Conservation (phyloP, 2,113 vertebrate genomes). For the Apodemus speciosus region DNA sequence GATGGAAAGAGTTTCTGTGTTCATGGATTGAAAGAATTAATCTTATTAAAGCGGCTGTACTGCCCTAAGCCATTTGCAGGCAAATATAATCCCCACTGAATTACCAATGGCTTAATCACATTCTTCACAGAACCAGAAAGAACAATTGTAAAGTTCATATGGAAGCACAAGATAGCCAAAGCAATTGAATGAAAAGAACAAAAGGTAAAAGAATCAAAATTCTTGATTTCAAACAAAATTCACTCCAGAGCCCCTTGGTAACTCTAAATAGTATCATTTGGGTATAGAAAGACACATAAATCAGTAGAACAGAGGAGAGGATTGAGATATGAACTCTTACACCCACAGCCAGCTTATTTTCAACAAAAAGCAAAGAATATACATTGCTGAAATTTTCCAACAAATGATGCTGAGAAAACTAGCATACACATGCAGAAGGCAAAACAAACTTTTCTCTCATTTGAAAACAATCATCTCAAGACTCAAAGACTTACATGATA, state of each 20-base stretch:
- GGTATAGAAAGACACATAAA: neutral
- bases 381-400: too few relatives aligned
- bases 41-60: neutral
- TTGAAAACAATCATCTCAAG: neutral
- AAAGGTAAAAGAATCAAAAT: neutral
- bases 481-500: neutral
- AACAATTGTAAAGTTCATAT: neutral
- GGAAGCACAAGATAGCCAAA: neutral
- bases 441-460: neutral
- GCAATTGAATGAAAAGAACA: neutral
- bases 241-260: neutral
- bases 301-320: neutral
- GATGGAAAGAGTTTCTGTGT: conserved; percentile 1
- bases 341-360: neutral
- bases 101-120: neutral
- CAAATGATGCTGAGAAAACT: neutral
- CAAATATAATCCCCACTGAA: neutral
- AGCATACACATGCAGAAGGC: neutral
- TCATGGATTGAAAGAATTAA: neutral
- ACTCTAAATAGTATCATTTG: neutral
- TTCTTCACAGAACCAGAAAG: neutral
- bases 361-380: neutral
- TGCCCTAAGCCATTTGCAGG: neutral
- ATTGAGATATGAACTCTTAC: neutral
- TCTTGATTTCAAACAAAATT: neutral